Evolutionary conservation across 2,888 invertebrate genomes (phyloP), one percentile per base, ranked within the genome.

Genomic region (Ichneumon xanthorius): DNA sequence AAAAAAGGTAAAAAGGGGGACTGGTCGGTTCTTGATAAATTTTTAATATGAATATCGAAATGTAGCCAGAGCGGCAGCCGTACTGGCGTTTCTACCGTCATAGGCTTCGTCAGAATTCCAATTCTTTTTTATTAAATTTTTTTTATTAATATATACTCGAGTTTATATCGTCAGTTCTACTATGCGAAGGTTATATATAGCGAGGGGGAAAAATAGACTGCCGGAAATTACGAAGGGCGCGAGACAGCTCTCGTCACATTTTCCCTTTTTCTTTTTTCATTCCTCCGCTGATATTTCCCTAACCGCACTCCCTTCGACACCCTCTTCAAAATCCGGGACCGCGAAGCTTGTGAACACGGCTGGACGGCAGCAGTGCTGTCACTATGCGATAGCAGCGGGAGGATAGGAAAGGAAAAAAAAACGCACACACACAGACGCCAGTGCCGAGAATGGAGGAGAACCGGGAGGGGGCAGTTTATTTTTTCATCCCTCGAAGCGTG

Each of bases 161-260:
- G 78, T 78, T 78, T 73, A 73, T n/a, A 67, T 67, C 22, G 58
- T 48, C 61, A 30, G 71, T 37, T 67, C 58, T 45, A 16, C 33
- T 48, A 16, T 61, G 22, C 63, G 78, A 63, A 68, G 53, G 61
- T 14, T n/a, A 4, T 61, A 61, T 61, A 26, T 22, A 33, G 45
- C 22, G 78, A 70, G 73, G 53, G 61, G 75, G 63, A 75, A 79
- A 83, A 83, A 79, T 79, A 78, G 53, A 83, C 68, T 83, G 73
- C 63, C 63, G 63, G 73, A 79, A 73, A 82, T 78, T 14, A 82
- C 22, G 53, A 72, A 30, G 61, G 68, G 61, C 50, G 58, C n/a
- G 53, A 68, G 72, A 68, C 61, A 77, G 72, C 58, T 67, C 76
- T 72, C 33, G 33, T 80, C 37, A 19, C 58, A 68, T 67, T 73